Conservation (phyloP, 2,797 vertebrate genomes). For the Margarornis squamiger region DNA sequence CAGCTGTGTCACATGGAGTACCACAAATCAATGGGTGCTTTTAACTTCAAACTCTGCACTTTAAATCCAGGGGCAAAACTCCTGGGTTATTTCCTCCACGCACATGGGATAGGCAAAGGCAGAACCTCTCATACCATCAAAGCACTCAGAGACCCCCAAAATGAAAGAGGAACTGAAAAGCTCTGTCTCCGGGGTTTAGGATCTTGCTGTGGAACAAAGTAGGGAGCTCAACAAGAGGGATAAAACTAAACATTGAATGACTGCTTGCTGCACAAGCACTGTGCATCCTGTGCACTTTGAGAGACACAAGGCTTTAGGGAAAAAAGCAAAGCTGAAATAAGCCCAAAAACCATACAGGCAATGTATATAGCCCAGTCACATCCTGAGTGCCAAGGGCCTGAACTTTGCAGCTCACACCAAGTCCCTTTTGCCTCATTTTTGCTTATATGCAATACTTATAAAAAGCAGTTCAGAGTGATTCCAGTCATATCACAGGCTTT, state of each 20-base stretch:
- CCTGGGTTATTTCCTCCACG: neutral
- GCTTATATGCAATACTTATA: accelerated
- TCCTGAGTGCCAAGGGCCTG: neutral
- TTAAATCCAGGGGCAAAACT: neutral
- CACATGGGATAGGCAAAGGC: neutral
- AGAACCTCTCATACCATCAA: neutral
- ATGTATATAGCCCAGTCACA: neutral
- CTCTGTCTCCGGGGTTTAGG: neutral
- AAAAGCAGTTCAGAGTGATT: neutral
- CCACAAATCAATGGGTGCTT: neutral
- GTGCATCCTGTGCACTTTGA: neutral
- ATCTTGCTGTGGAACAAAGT: neutral
- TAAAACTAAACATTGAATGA: neutral
- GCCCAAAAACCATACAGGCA: neutral
- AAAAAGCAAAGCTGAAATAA: neutral
- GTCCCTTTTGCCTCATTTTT: neutral
- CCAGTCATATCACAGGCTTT: neutral
- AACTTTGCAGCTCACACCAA: neutral
- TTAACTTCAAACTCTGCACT: neutral
- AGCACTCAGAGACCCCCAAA: neutral
- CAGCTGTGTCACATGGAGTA: neutral
- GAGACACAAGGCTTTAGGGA: neutral
- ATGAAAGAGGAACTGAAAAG: neutral
- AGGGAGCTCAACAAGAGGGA: neutral
- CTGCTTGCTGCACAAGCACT: neutral